These are phyloP conservation scores for Tenthredo notha DNA, from an alignment of 2,888 invertebrate species.

Conservation along the genomic window DNA sequence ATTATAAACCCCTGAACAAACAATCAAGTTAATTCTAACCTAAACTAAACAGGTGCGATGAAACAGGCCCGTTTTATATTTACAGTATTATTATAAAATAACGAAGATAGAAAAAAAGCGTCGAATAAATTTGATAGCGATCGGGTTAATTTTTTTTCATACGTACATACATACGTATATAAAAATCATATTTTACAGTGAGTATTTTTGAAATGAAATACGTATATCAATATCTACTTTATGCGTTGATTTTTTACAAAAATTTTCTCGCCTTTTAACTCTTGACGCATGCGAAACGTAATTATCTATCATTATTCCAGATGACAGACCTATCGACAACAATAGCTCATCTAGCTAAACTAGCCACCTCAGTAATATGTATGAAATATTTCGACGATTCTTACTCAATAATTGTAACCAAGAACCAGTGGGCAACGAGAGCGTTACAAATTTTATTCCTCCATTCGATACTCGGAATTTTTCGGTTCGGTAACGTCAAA, in stretches of 20 bases:
- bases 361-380: conserved; percentile 70
- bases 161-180: not conserved
- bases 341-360: conserved; percentile 71
- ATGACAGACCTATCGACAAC: conserved; percentile 73
- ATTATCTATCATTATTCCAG: not conserved
- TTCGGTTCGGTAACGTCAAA: conserved; percentile 72
- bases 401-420: conserved; percentile 64
- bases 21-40: not conserved
- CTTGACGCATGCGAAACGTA: not conserved
- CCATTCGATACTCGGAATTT: conserved; percentile 72
- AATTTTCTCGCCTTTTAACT: not conserved
- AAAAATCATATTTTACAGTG: not conserved
- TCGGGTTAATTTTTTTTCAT: not conserved
- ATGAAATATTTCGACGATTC: conserved; percentile 68
- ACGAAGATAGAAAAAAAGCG: not conserved
- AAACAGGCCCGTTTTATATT: not conserved
- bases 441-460: conserved; percentile 73
- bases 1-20: not conserved
- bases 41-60: not conserved
- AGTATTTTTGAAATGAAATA: not conserved
- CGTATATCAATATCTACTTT: not conserved
- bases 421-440: conserved; percentile 70
- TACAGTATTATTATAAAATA: conserved; percentile 16
- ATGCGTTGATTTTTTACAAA: not conserved
- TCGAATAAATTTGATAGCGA: not conserved